Conservation (phyloP, 2,888 invertebrate genomes). For the Agrochola litura region DNA sequence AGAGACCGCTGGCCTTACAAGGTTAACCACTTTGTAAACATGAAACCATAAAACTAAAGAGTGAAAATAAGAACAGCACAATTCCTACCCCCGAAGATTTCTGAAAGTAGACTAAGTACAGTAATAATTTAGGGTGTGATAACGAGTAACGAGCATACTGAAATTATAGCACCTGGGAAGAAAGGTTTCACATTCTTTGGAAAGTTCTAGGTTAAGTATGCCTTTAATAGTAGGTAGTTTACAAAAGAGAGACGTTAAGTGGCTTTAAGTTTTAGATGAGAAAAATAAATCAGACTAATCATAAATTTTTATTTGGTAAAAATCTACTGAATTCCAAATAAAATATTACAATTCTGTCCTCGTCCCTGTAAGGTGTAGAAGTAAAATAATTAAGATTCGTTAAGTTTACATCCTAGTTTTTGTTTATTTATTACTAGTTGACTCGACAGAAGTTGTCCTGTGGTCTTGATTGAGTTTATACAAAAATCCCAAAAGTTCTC, state of each 20-base stretch:
- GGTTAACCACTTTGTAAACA: slow-evolving; percentile 4
- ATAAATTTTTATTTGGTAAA: not conserved
- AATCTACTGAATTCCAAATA: not conserved
- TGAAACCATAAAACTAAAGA: not conserved
- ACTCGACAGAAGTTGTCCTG: not conserved
- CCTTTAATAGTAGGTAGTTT: slow-evolving; percentile 22
- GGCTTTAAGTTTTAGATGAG: not conserved
- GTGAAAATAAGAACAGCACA: not conserved
- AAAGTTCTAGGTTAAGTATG: slow-evolving; percentile 5
- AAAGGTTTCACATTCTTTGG: slow-evolving; percentile 13
- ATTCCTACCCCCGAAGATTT: not conserved
- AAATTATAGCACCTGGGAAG: slow-evolving; percentile 2
- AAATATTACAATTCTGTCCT: too few species aligned
- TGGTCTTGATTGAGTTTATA: not conserved
- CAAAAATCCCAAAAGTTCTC: not conserved
- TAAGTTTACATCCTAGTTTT: not conserved
- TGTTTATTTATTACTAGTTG: not conserved
- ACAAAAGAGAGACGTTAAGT: not conserved
- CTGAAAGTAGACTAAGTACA: not conserved
- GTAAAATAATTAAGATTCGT: not conserved
- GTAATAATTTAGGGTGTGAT: slow-evolving; percentile 23
- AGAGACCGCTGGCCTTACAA: not conserved
- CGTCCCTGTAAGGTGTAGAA: not conserved
- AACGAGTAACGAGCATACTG: slow-evolving; percentile 6
- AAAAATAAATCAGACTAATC: not conserved